Percentiles rank a stretch among this genome's conserved stretches.
These are phyloP conservation scores for Poecilia gillii DNA, from an alignment of 2,797 vertebrate genomes.

Conservation along the genomic window DNA sequence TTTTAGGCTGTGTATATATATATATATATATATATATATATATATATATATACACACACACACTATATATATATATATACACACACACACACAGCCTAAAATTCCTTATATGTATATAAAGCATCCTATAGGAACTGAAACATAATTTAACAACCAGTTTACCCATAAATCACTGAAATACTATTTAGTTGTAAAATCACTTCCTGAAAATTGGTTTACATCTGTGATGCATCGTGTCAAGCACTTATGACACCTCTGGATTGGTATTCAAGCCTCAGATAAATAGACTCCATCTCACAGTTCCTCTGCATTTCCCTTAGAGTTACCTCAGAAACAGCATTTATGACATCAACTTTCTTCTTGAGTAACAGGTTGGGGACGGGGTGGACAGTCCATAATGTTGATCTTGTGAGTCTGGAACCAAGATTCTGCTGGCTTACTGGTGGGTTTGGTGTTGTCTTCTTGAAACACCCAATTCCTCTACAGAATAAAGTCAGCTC, in stretches of 20 bases:
- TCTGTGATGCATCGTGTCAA: background rate
- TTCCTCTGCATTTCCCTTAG: background rate
- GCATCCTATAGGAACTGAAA: background rate
- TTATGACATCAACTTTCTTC: background rate
- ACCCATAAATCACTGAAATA: background rate
- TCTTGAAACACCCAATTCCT: background rate
- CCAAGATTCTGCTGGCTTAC: background rate
- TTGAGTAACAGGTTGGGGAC: background rate
- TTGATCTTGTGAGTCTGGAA: background rate
- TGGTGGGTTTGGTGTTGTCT: background rate
- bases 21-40: background rate
- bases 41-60: too few species aligned
- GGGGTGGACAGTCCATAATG: background rate
- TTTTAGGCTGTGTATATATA: background rate
- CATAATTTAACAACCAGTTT: background rate
- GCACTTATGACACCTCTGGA: background rate
- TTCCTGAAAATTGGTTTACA: background rate
- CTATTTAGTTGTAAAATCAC: background rate
- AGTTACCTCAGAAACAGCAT: background rate
- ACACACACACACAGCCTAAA: too few species aligned
- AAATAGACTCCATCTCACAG: background rate
- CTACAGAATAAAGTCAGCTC: background rate
- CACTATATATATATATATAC: too few species aligned
- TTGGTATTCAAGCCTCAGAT: background rate
- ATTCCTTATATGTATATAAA: background rate